Percentiles rank a stretch among this genome's conserved stretches.
phyloP scores from a whole-genome alignment of 2,888 invertebrate genomes.

The Drosophila monieri region DNA sequence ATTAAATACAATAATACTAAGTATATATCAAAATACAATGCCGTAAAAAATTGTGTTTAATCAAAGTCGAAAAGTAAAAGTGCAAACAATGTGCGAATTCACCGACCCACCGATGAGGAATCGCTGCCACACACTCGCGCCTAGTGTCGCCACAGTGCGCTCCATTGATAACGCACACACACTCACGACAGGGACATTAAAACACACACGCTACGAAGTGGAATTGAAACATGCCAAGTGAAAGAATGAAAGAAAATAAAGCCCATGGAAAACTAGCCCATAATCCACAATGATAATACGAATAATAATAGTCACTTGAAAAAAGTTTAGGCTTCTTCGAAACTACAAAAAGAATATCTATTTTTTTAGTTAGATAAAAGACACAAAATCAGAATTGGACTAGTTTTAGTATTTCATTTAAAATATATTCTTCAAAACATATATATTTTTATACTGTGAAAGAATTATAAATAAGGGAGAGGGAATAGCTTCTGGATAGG shows the following conservation, averaged over 20 bases:
- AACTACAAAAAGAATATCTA: not conserved
- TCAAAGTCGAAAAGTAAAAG: conserved; percentile 67
- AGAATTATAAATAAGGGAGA: conserved; percentile 15
- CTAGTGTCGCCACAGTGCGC: conserved; percentile 38
- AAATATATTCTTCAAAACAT: not conserved
- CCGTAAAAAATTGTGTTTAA: conserved; percentile 68
- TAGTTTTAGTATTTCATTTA: too few species aligned
- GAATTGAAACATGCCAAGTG: conserved; percentile 66
- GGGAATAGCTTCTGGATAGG: conserved; percentile 16
- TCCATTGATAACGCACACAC: conserved; percentile 68
- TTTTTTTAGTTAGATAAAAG: not conserved
- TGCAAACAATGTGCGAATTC: conserved; percentile 70
- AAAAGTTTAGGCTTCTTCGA: not conserved
- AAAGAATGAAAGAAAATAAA: conserved; percentile 26
- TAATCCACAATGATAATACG: conserved; percentile 43
- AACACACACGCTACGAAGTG: conserved; percentile 43
- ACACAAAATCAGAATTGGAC: too few species aligned
- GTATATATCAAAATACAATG: conserved; percentile 45
- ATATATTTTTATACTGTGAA: conserved; percentile 2
- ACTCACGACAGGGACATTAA: conserved; percentile 7
- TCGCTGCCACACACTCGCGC: conserved; percentile 21
- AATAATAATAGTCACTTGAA: conserved; percentile 25
- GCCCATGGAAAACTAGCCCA: conserved; percentile 26
- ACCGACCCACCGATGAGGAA: conserved; percentile 17
- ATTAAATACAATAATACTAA: conserved; percentile 64